These are phyloP conservation scores for Silvanus unidentatus DNA, from an alignment of 2,888 invertebrate species.

Conservation along the genomic window DNA sequence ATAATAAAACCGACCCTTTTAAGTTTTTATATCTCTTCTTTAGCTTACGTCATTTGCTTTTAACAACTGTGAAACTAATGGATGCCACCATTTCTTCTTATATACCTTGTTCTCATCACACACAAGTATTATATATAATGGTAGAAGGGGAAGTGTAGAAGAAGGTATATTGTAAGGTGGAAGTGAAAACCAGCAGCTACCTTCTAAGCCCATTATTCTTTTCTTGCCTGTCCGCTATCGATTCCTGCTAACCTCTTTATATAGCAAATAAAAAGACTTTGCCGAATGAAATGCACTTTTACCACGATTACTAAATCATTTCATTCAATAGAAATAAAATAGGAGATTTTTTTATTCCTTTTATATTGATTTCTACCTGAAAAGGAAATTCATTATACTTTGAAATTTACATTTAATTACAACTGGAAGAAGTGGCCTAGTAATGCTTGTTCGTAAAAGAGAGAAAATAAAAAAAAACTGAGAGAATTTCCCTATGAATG, in stretches of 20 bases:
- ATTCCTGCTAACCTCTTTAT: conserved; percentile 20
- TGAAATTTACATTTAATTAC: background rate
- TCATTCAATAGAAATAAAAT: too few species aligned
- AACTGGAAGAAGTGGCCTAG: background rate
- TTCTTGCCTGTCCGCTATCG: conserved; percentile 27
- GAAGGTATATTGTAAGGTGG: conserved; percentile 33
- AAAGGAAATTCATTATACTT: too few species aligned
- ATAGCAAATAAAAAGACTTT: conserved; percentile 27
- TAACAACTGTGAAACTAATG: conserved; percentile 45
- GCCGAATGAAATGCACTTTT: conserved; percentile 32
- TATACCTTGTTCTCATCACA: conserved; percentile 31
- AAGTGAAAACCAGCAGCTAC: conserved; percentile 31
- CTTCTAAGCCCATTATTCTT: conserved; percentile 39
- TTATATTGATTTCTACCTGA: too few species aligned
- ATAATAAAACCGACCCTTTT: conserved; percentile 41
- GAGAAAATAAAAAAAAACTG: conserved; percentile 18
- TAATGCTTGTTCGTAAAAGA: background rate
- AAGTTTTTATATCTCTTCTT: conserved; percentile 35
- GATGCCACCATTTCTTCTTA: conserved; percentile 39
- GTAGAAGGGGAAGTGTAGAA: too few species aligned
- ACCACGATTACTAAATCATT: conserved; percentile 7
- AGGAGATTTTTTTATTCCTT: too few species aligned
- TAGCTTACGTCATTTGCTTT: conserved; percentile 44
- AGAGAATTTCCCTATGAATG: conserved; percentile 37
- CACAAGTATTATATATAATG: too few species aligned